These are phyloP conservation scores for Barnardius zonarius DNA, from an alignment of 2,113 vertebrate genomes.

Conservation along the genomic window DNA sequence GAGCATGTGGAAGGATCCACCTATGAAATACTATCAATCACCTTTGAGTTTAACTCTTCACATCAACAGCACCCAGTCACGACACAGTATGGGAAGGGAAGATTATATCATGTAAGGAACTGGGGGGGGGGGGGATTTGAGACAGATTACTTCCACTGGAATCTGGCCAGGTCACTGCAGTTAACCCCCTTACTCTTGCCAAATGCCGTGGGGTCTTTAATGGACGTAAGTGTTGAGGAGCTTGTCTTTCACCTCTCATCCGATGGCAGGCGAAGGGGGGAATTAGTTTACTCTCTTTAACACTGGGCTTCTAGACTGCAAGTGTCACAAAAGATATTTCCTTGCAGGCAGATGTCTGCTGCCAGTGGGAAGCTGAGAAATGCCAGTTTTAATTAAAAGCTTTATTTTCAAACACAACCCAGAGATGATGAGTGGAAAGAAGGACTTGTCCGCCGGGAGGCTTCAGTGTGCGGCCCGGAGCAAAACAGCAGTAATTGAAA, in stretches of 20 bases:
- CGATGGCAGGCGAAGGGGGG: neutral
- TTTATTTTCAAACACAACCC: slow-evolving; percentile 68
- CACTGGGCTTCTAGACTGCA: neutral
- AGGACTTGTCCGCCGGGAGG: slow-evolving; percentile 58
- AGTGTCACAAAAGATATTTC: slow-evolving; percentile 43
- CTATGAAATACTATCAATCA: neutral
- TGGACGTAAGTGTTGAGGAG: neutral
- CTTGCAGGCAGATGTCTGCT: slow-evolving; percentile 57
- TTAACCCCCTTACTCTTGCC: neutral
- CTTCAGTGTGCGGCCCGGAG: slow-evolving; percentile 47
- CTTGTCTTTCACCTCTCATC: neutral
- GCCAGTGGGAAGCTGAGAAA: slow-evolving; percentile 68
- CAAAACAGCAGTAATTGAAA: slow-evolving; percentile 68
- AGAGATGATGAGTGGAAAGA: slow-evolving; percentile 39
- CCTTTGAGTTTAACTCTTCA: neutral
- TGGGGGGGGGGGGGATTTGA: neutral
- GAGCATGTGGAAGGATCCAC: neutral
- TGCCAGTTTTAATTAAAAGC: slow-evolving; percentile 70
- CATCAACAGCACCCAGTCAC: rapidly evolving
- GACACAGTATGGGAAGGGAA: neutral
- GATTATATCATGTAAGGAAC: neutral
- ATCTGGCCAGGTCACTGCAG: slow-evolving; percentile 8
- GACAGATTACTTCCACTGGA: slow-evolving; percentile 7
- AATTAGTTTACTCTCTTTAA: slow-evolving; percentile 25
- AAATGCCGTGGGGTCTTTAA: neutral